Conservation (phyloP, 2,113 vertebrate species). For the Dolichallabes microphthalmus region DNA sequence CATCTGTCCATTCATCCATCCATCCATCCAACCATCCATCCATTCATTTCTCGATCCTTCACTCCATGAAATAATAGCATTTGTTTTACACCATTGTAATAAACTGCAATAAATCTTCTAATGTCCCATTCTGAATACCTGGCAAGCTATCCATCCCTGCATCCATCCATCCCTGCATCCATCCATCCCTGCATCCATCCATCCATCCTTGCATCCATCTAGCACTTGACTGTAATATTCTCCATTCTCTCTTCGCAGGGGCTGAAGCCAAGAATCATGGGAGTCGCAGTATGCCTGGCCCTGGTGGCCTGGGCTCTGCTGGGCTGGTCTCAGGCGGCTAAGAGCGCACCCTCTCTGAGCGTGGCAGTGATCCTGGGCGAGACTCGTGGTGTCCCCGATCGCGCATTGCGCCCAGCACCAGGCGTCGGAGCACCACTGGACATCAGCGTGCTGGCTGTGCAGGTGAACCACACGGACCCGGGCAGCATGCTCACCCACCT, state of each 20-base stretch:
- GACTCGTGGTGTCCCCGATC: constrained; percentile 36
- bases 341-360: constrained; percentile 49
- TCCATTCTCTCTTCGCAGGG: constrained; percentile 23
- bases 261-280: constrained; percentile 53
- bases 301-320: constrained; percentile 50
- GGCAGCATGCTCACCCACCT: constrained; percentile 85
- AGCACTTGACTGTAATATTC: neutral
- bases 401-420: constrained; percentile 40
- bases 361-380: constrained; percentile 55
- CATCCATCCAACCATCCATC: neutral
- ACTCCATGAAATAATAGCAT: neutral
- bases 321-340: constrained; percentile 48
- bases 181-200: neutral
- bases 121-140: neutral
- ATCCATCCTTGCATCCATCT: neutral
- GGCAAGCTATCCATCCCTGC: neutral
- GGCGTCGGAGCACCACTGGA: constrained; percentile 46
- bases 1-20: neutral
- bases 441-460: constrained; percentile 42
- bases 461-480: constrained; percentile 55
- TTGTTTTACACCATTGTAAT: neutral
- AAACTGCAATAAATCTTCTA: neutral
- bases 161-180: neutral
- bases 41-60: neutral
- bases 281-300: constrained; percentile 43